phyloP scores from a whole-genome alignment of 2,113 vertebrate species.

The Clarias batrachus region DNA sequence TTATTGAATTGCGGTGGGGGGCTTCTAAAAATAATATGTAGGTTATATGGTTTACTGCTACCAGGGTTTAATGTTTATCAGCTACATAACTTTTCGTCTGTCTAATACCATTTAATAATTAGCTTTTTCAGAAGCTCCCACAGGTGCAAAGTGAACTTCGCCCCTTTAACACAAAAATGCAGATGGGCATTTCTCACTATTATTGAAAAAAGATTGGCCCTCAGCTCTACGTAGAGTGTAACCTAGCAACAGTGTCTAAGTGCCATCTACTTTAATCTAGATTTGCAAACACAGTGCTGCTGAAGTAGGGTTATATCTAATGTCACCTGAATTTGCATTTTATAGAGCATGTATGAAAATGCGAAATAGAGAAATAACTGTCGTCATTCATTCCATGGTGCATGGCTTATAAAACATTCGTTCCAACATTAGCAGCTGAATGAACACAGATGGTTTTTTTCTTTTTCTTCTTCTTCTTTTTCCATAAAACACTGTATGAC shows the following conservation, averaged over 20 bases:
- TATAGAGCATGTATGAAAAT: constrained; percentile 1
- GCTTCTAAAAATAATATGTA: not conserved
- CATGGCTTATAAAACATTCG: not conserved
- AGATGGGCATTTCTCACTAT: constrained; percentile 41
- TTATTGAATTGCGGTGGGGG: no score
- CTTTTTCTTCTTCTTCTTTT: not conserved
- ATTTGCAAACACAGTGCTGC: constrained; percentile 22
- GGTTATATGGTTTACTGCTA: not conserved
- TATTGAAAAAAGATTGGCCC: constrained; percentile 40
- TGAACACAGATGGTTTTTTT: not conserved
- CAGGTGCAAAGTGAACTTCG: constrained; percentile 45
- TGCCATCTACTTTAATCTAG: constrained; percentile 32
- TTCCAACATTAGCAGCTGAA: not conserved
- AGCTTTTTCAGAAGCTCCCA: constrained; percentile 9
- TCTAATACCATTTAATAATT: constrained; percentile 11
- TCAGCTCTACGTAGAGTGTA: constrained; percentile 47
- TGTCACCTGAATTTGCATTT: constrained; percentile 27
- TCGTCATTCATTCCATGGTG: not conserved
- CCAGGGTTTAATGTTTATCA: not conserved
- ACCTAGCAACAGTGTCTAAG: constrained; percentile 60
- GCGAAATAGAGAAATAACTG: not conserved
- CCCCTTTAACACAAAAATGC: constrained; percentile 44
- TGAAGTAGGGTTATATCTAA: constrained; percentile 15
- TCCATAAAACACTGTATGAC: not conserved
- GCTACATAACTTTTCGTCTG: not conserved